Conservation (phyloP, 2,888 invertebrate species). For the Brassicogethes aeneus region DNA sequence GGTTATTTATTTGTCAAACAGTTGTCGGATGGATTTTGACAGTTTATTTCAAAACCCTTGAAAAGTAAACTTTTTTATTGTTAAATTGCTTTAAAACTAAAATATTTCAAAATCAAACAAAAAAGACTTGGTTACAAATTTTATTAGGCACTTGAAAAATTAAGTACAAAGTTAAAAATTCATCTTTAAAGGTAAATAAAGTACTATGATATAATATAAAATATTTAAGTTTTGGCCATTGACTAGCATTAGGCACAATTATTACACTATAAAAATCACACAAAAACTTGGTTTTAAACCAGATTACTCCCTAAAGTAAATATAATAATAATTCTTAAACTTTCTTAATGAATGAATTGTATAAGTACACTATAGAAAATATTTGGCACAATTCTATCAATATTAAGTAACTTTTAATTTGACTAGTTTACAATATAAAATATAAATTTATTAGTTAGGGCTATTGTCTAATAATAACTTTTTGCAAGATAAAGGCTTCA, state of each 20-base stretch:
- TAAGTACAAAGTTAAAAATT: conserved; percentile 1
- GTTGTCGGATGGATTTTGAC: background rate
- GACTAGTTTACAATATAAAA: too few relatives aligned
- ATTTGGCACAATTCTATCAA: background rate
- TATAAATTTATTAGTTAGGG: too few relatives aligned
- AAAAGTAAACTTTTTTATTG: background rate
- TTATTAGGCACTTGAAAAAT: conserved; percentile 2
- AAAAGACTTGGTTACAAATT: background rate
- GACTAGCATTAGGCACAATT: background rate
- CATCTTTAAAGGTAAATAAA: background rate
- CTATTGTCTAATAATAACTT: too few relatives aligned
- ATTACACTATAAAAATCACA: background rate
- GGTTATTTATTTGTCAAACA: background rate
- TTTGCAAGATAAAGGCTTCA: too few relatives aligned
- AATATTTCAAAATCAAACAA: background rate
- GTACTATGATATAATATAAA: too few relatives aligned
- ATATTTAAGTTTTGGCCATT: background rate
- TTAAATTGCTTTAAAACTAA: background rate
- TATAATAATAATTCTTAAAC: too few relatives aligned
- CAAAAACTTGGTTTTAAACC: too few relatives aligned
- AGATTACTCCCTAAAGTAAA: too few relatives aligned
- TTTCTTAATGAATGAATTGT: too few relatives aligned
- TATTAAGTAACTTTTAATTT: background rate
- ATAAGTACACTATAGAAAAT: background rate
- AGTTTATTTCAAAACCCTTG: background rate